phyloP scores from a whole-genome alignment of 1,140 invertebrate genomes.

The Drosophila pectinifera region DNA sequence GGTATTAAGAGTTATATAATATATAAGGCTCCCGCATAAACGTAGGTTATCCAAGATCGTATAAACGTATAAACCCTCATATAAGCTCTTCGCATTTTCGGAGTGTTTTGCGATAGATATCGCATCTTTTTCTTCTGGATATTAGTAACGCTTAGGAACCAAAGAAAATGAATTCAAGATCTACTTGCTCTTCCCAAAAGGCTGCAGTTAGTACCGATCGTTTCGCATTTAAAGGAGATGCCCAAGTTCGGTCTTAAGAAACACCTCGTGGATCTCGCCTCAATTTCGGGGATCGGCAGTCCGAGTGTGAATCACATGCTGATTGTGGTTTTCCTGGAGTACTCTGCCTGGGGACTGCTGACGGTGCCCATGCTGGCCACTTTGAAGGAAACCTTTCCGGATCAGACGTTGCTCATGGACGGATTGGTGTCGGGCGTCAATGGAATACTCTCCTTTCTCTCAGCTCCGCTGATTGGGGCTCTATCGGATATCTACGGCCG shows the following conservation, averaged over 20 bases:
- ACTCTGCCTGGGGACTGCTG: constrained; percentile 99
- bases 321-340: constrained; percentile 99
- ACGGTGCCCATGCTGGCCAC: constrained; percentile 99
- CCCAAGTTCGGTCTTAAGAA: constrained; percentile 1
- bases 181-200: not conserved
- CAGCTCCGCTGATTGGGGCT: constrained; percentile 98
- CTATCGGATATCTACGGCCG: constrained; percentile 98
- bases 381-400: constrained; percentile 98
- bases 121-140: too few species aligned
- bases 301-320: constrained; percentile 98
- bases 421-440: constrained; percentile 99
- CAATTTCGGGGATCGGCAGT: constrained; percentile 92
- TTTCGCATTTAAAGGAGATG: not conserved
- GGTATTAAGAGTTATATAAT: too few species aligned
- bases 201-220: not conserved
- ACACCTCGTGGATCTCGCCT: not conserved
- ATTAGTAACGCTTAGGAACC: constrained; percentile 3
- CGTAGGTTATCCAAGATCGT: too few species aligned
- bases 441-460: constrained; percentile 98
- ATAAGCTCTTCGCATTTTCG: too few species aligned
- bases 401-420: constrained; percentile 99
- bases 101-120: not conserved
- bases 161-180: not conserved
- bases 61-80: too few species aligned
- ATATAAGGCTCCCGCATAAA: too few species aligned